Percentiles rank a stretch among this genome's conserved stretches.
Evolutionary conservation across 2,797 vertebrate species (phyloP).

Genomic region (Sebastes melanostomus): DNA sequence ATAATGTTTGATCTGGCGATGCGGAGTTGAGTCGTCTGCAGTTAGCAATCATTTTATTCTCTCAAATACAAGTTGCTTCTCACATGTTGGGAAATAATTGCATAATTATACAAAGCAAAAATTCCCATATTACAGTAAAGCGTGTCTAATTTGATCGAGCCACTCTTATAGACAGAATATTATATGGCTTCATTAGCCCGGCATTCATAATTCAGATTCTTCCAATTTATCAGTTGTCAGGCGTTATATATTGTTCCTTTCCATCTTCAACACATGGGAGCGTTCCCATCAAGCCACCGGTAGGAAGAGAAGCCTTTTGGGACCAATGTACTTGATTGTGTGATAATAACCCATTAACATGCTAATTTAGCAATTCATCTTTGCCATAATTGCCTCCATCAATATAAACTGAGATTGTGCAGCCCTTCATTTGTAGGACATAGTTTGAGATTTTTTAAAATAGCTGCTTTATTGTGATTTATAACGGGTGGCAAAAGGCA

Average conservation of each 20-base stretch:
- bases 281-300: constrained; percentile 39
- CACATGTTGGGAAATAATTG: not conserved
- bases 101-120: not conserved
- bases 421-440: constrained; percentile 36
- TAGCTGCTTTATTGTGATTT: constrained; percentile 17
- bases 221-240: constrained; percentile 56
- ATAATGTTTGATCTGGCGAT: not conserved
- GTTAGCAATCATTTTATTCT: not conserved
- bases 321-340: constrained; percentile 49
- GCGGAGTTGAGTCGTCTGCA: not conserved
- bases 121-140: not conserved
- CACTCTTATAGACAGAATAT: not conserved
- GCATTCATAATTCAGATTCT: constrained; percentile 41
- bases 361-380: constrained; percentile 69
- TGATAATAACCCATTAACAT: constrained; percentile 70
- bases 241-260: constrained; percentile 28
- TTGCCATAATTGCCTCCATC: constrained; percentile 64
- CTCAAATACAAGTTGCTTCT: not conserved
- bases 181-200: constrained; percentile 23
- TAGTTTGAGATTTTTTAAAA: not conserved
- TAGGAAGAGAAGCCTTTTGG: constrained; percentile 34
- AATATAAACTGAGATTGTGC: constrained; percentile 39
- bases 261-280: constrained; percentile 35
- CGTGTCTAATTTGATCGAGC: constrained; percentile 4
- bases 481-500: not conserved